These are phyloP conservation scores for Phengaris alcon DNA, from an alignment of 2,888 invertebrate species.

Conservation along the genomic window DNA sequence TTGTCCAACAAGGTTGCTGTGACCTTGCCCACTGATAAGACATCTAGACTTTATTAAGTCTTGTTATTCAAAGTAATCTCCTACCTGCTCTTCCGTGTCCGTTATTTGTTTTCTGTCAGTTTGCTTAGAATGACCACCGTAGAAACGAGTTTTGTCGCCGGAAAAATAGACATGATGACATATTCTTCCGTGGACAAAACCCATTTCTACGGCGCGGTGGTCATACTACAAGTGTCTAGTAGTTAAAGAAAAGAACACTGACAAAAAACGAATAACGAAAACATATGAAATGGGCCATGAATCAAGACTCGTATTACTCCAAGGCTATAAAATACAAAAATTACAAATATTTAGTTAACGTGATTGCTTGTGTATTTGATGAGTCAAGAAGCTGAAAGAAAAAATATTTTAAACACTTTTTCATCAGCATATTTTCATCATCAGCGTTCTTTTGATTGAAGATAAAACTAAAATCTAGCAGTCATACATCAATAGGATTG, in stretches of 20 bases:
- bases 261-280: not conserved
- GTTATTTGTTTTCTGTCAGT: no score
- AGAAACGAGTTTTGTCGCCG: not conserved
- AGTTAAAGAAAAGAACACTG: not conserved
- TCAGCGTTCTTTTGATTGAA: not conserved
- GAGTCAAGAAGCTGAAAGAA: conserved; percentile 19
- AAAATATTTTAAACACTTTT: conserved; percentile 15
- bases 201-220: no score
- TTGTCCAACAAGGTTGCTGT: conserved; percentile 48
- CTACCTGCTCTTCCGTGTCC: not conserved
- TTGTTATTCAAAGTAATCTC: not conserved
- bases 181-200: not conserved
- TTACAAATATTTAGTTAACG: conserved; percentile 25
- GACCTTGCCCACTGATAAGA: conserved; percentile 46
- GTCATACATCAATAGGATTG: not conserved
- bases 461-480: not conserved
- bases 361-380: conserved; percentile 8
- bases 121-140: not conserved
- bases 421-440: conserved; percentile 3
- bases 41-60: not conserved
- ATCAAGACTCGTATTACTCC: not conserved
- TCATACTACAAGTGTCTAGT: no score
- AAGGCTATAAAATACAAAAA: conserved; percentile 4
- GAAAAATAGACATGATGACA: not conserved
- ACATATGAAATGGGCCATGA: not conserved